Conservation (phyloP, 2,888 invertebrate species). For the Amphipoea lucens region DNA sequence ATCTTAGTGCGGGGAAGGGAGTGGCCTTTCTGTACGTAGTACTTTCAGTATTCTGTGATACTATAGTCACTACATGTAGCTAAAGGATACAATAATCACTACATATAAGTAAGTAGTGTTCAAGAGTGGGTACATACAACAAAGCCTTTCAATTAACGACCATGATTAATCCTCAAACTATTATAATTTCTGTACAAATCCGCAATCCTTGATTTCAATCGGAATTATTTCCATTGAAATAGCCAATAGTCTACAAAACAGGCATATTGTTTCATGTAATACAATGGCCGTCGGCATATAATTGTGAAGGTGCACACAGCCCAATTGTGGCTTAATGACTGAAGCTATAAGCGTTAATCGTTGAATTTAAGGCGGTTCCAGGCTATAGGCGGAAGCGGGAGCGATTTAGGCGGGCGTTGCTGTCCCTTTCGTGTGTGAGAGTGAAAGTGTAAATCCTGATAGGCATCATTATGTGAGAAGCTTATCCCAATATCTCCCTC, state of each 20-base stretch:
- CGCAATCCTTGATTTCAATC: slow-evolving; percentile 58
- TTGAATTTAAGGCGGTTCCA: slow-evolving; percentile 68
- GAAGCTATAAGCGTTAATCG: slow-evolving; percentile 86
- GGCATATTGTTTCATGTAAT: slow-evolving; percentile 66
- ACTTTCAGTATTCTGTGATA: too few species aligned
- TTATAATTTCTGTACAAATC: slow-evolving; percentile 36
- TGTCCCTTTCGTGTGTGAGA: slow-evolving; percentile 24
- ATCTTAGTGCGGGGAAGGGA: too few species aligned
- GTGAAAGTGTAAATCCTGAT: background rate
- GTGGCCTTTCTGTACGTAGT: too few species aligned
- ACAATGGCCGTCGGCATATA: slow-evolving; percentile 75
- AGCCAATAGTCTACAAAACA: slow-evolving; percentile 34
- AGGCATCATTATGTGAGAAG: background rate
- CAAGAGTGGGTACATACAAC: background rate
- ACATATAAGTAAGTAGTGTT: background rate
- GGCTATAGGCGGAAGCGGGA: slow-evolving; percentile 66
- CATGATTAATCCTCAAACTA: slow-evolving; percentile 46
- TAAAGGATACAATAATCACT: too few species aligned
- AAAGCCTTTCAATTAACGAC: slow-evolving; percentile 20
- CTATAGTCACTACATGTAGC: background rate
- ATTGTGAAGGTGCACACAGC: slow-evolving; percentile 79
- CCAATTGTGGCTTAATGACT: slow-evolving; percentile 87
- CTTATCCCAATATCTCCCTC: background rate
- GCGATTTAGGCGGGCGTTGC: background rate
- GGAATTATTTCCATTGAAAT: slow-evolving; percentile 58